phyloP scores from a whole-genome alignment of 1,140 invertebrate species.

The Heterodera carotae region DNA sequence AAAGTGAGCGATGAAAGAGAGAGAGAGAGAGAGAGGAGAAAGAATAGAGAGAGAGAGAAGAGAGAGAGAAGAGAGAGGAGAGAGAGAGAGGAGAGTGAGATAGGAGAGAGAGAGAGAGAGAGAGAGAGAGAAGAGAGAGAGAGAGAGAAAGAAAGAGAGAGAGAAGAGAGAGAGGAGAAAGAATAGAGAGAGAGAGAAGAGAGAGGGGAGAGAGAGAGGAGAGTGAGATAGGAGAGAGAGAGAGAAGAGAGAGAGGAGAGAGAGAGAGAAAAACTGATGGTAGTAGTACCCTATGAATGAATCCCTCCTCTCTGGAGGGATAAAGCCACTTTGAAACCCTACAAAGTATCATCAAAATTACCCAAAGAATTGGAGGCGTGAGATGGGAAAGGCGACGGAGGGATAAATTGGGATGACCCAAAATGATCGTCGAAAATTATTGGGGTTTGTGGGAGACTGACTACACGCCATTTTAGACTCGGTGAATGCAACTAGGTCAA shows the following conservation, averaged over 20 bases:
- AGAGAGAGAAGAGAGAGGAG: not conserved
- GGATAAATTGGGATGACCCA: too few relatives aligned
- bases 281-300: too few relatives aligned
- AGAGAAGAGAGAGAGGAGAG: too few relatives aligned
- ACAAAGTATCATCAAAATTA: not conserved
- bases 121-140: too few relatives aligned
- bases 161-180: too few relatives aligned
- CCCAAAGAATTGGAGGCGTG: not conserved
- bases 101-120: too few relatives aligned
- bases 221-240: not conserved
- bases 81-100: not conserved
- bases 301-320: too few relatives aligned
- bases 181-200: too few relatives aligned
- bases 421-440: not conserved
- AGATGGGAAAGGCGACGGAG: not conserved
- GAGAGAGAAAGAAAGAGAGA: not conserved
- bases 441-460: not conserved
- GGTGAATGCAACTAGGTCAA: not conserved
- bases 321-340: not conserved
- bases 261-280: too few relatives aligned
- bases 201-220: too few relatives aligned
- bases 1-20: constrained; percentile 2
- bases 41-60: not conserved
- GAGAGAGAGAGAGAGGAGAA: not conserved
- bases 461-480: not conserved